A percentile compares a stretch with the other conserved stretches of the same genome.
These are phyloP conservation scores for Caenorhabditis macrosperma DNA, from an alignment of 2,888 invertebrate species.

Conservation along the genomic window DNA sequence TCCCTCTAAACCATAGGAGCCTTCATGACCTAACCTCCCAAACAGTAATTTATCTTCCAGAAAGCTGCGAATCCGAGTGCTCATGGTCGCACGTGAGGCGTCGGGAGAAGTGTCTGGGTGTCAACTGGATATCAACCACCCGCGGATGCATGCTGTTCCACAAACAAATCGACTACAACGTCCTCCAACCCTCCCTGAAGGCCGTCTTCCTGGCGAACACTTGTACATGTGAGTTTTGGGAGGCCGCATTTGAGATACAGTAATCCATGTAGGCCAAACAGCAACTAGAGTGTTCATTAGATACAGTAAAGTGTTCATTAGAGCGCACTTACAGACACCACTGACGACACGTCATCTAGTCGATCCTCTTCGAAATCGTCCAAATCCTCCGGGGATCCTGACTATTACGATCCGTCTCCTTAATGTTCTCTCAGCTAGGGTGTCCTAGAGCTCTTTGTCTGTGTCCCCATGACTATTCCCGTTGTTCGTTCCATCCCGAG, in stretches of 20 bases:
- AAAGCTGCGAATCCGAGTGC: constrained; percentile 53
- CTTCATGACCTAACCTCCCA: no score
- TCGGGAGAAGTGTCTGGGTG: constrained; percentile 48
- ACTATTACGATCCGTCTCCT: constrained; percentile 32
- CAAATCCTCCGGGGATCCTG: constrained; percentile 22
- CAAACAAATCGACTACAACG: constrained; percentile 44
- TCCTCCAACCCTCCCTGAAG: constrained; percentile 35
- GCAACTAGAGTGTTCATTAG: not conserved
- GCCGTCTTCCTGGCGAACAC: constrained; percentile 47
- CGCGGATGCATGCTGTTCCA: constrained; percentile 58
- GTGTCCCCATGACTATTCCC: no score
- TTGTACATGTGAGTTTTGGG: constrained; percentile 36
- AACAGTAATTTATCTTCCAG: constrained; percentile 18
- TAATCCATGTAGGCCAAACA: not conserved
- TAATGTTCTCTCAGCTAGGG: no score
- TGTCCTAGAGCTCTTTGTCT: no score
- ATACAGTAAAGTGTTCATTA: not conserved
- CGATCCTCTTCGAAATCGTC: constrained; percentile 13
- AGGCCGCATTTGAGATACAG: not conserved
- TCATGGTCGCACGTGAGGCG: constrained; percentile 56
- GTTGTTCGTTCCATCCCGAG: no score
- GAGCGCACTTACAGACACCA: constrained; percentile 25
- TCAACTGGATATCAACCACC: constrained; percentile 48
- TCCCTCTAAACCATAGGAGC: not conserved
- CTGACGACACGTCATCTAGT: constrained; percentile 32